Percentiles rank a stretch among this genome's conserved stretches.
Evolutionary conservation across 2,888 invertebrate genomes (phyloP).

Genomic region (Cryptophagus acutangulus): DNA sequence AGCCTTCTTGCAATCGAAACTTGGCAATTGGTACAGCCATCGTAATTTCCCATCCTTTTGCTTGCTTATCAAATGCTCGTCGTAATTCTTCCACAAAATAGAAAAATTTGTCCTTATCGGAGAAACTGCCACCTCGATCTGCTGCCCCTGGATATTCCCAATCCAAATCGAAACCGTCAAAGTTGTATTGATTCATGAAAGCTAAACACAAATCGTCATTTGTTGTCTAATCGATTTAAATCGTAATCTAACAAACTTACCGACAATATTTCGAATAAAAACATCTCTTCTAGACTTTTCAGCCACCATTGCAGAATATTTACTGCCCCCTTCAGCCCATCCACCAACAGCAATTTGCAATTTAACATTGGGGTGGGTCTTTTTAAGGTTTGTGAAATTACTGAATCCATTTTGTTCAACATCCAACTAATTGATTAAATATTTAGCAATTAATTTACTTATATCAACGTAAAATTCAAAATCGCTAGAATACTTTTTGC

Average conservation of each 20-base stretch:
- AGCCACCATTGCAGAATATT: slow-evolving; percentile 78
- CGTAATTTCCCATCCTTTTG: slow-evolving; percentile 79
- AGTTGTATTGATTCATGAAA: slow-evolving; percentile 70
- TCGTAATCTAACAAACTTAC: slow-evolving; percentile 46
- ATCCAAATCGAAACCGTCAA: slow-evolving; percentile 83
- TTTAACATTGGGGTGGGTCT: slow-evolving; percentile 67
- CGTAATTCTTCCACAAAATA: slow-evolving; percentile 77
- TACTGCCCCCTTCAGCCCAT: slow-evolving; percentile 86
- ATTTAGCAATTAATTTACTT: not conserved
- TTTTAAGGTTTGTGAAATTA: slow-evolving; percentile 71
- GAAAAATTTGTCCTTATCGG: slow-evolving; percentile 78
- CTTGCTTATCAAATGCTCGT: slow-evolving; percentile 70
- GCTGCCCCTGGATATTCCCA: slow-evolving; percentile 91
- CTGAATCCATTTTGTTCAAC: slow-evolving; percentile 69
- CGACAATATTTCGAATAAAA: slow-evolving; percentile 72
- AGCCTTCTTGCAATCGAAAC: slow-evolving; percentile 82
- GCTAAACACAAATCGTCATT: slow-evolving; percentile 44
- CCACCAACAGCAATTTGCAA: slow-evolving; percentile 81
- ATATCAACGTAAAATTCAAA: too few species aligned
- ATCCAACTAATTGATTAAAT: slow-evolving; percentile 54
- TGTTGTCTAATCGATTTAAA: not conserved
- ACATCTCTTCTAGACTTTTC: slow-evolving; percentile 61
- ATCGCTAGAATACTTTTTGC: too few species aligned
- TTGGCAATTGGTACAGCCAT: slow-evolving; percentile 86
- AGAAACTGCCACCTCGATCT: slow-evolving; percentile 77